A percentile compares a stretch with the other conserved stretches of the same genome.
These are phyloP conservation scores for Darevskia nairensis DNA, from an alignment of 2,797 vertebrate genomes.

Conservation along the genomic window DNA sequence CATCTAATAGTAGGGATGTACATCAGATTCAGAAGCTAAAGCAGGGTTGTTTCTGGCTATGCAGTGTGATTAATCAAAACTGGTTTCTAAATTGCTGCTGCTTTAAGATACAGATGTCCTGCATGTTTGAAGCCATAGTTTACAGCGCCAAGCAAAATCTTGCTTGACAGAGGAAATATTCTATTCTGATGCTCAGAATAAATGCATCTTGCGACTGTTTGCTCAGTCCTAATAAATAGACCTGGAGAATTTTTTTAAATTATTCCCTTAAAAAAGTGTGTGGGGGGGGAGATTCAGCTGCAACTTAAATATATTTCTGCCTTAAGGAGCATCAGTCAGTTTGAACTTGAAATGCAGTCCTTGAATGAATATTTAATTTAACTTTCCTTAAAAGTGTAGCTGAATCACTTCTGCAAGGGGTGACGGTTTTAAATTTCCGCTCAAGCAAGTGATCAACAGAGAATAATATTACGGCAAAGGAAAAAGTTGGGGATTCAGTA, in stretches of 20 bases:
- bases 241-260: conserved; percentile 71
- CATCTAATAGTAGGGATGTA: too few relatives aligned
- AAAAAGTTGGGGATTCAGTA: conserved; percentile 76
- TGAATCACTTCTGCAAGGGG: conserved; percentile 78
- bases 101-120: not conserved
- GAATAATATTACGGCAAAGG: conserved; percentile 77
- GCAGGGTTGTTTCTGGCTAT: not conserved
- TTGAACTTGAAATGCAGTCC: conserved; percentile 81
- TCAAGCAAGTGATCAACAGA: conserved; percentile 80
- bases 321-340: conserved; percentile 80
- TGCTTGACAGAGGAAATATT: conserved; percentile 24
- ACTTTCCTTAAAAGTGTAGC: conserved; percentile 80
- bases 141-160: not conserved
- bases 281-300: conserved; percentile 56
- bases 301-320: conserved; percentile 80
- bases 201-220: conserved; percentile 63
- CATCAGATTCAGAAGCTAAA: too few relatives aligned
- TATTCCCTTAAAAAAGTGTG: conserved; percentile 49
- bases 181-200: conserved; percentile 49
- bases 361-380: conserved; percentile 86
- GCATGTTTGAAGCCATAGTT: not conserved
- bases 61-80: not conserved
- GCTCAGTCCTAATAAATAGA: conserved; percentile 65
- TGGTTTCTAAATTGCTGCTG: not conserved
- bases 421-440: conserved; percentile 83